Conservation (phyloP, 2,888 invertebrate genomes). For the Pyrrhia umbra region DNA sequence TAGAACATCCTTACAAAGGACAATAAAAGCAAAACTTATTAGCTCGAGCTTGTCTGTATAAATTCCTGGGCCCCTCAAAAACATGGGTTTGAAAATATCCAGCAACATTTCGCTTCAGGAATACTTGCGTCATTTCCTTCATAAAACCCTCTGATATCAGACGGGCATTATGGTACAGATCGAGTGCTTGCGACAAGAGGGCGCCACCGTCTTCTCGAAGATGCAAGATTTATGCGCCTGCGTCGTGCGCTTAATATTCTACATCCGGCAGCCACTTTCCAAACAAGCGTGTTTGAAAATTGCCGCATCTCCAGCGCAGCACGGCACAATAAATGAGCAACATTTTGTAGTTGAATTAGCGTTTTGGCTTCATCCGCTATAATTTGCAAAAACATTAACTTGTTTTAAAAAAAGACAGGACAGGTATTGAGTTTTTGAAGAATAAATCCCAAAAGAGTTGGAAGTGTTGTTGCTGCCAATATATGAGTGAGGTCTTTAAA, state of each 20-base stretch:
- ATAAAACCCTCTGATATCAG: constrained; percentile 47
- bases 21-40: not conserved
- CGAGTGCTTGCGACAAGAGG: constrained; percentile 65
- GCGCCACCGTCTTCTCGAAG: constrained; percentile 68
- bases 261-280: constrained; percentile 81
- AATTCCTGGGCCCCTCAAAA: constrained; percentile 17
- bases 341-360: constrained; percentile 34
- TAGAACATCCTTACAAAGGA: too few species aligned
- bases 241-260: constrained; percentile 73
- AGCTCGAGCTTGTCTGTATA: not conserved
- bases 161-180: constrained; percentile 54
- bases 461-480: not conserved
- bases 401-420: not conserved
- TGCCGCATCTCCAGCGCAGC: constrained; percentile 71
- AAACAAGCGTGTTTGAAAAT: constrained; percentile 76
- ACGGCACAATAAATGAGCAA: constrained; percentile 61
- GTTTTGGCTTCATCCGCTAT: constrained; percentile 27
- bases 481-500: not conserved
- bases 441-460: not conserved
- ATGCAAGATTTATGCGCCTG: constrained; percentile 76
- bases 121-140: constrained; percentile 55
- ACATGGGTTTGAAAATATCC: constrained; percentile 27
- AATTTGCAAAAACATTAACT: constrained; percentile 16
- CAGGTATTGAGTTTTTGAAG: not conserved
- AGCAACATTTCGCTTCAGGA: constrained; percentile 35